Evolutionary conservation across 2,113 vertebrate species (phyloP), one percentile per base, ranked within the genome.

Genomic region (Pteropus alecto): DNA sequence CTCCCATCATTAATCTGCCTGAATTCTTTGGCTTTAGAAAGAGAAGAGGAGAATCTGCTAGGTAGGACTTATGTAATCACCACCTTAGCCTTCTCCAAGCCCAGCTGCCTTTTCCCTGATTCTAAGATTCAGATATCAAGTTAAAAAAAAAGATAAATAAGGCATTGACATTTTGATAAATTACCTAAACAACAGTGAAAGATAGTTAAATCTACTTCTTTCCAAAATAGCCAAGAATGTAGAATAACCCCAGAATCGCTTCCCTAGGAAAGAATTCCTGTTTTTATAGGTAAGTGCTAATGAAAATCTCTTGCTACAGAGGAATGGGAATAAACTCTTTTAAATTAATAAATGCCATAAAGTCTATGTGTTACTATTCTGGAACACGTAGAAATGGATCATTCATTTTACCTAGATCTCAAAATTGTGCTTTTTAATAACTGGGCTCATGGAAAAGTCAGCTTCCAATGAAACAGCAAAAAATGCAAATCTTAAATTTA

Each of bases 371-470:
- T 65, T 77, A 70, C 15, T 95, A 77, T 43, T 70, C 43, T 81
- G 73, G n/a, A 88, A 94, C 26, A 70, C n/a, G n/a, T 33, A 87
- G 54, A 88, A 74, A 89, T 87, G 68, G 43, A 90, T 90, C 46
- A 76, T 73, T 79, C 33, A 90, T 93, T 95, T 86, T 93, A 96
- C 30, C 93, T 94, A 67, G 24, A 35, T 54, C 43, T 92, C 78
- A 95, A 88, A 87, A 84, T 51, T 77, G 87, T 95, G 83, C 71
- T 97, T 95, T 93, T 92, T 77, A 96, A 90, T 90, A 90, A 79
- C 6, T 30, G 13, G 46, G n/a, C 46, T 92, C 68, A 56, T 43
- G 24, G 43, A 96, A n/a, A 95, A 87, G 18, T 94, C 70, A 86
- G 71, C 46, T 95, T 81, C 38, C 54, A 90, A 35, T 33, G 38